These are phyloP conservation scores for Molossus molossus DNA, from an alignment of 2,797 vertebrate genomes.

Conservation along the genomic window DNA sequence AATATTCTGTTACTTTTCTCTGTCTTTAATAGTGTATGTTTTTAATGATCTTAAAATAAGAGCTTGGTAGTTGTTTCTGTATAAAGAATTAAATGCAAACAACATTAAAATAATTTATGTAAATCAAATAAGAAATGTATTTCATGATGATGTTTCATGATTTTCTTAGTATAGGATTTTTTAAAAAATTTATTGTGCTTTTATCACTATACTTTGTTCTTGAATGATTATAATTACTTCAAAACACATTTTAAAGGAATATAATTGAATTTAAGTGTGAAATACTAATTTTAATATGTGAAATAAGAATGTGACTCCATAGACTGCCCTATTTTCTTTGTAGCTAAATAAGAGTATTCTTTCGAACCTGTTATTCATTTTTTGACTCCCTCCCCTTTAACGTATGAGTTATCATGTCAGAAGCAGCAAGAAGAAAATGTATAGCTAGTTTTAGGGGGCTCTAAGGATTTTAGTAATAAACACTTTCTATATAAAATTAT, in stretches of 20 bases:
- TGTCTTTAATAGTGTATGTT: neutral
- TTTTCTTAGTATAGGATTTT: neutral
- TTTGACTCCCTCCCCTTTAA: neutral
- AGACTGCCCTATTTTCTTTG: neutral
- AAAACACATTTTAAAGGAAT: constrained; percentile 34
- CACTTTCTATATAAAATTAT: constrained; percentile 79
- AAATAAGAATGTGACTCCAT: neutral
- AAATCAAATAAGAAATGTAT: neutral
- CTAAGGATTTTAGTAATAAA: constrained; percentile 79
- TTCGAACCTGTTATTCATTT: constrained; percentile 9
- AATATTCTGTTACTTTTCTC: neutral
- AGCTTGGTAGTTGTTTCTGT: neutral
- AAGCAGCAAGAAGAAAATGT: constrained; percentile 38
- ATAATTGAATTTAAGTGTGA: neutral
- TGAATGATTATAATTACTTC: neutral
- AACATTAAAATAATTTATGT: constrained; percentile 24
- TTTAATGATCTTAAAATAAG: neutral
- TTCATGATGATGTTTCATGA: neutral
- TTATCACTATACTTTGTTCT: neutral
- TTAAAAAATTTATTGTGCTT: neutral
- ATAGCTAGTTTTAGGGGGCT: constrained; percentile 50
- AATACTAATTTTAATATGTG: constrained; percentile 27
- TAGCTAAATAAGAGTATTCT: constrained; percentile 1
- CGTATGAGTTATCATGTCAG: neutral
- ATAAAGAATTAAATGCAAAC: neutral